Percentiles rank a stretch among this genome's conserved stretches.
These are phyloP conservation scores for Nezara viridula DNA, from an alignment of 2,888 invertebrate genomes.

Conservation along the genomic window DNA sequence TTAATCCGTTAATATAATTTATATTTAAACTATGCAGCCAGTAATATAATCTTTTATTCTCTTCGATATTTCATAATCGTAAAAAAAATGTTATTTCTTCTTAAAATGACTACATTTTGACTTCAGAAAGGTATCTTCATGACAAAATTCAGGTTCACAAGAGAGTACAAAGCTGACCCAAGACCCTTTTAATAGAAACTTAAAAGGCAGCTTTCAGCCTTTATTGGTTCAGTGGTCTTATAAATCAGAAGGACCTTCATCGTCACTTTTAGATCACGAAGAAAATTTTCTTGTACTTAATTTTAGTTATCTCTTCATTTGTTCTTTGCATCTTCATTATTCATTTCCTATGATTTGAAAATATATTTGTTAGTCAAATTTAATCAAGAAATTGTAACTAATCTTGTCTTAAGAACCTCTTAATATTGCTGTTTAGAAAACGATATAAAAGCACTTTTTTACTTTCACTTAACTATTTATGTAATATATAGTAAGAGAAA, in stretches of 20 bases:
- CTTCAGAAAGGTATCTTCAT: background rate
- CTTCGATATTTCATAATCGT: too few species aligned
- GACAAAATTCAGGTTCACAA: background rate
- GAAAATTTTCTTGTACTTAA: background rate
- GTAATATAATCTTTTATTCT: too few species aligned
- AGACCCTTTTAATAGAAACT: background rate
- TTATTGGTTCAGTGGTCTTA: conserved; percentile 19
- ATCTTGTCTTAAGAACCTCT: too few species aligned
- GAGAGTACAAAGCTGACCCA: background rate
- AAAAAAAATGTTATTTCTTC: background rate
- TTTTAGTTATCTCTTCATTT: background rate
- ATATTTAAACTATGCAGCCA: too few species aligned
- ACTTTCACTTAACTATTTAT: too few species aligned
- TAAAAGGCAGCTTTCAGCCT: background rate
- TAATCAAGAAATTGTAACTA: too few species aligned
- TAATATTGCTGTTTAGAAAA: too few species aligned
- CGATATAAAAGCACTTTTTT: too few species aligned
- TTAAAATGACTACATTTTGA: background rate
- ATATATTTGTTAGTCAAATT: too few species aligned
- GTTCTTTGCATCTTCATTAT: background rate
- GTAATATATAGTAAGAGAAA: too few species aligned
- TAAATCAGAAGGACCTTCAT: background rate
- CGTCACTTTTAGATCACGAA: background rate
- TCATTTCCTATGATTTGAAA: background rate
- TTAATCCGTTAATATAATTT: too few species aligned